Percentiles rank a stretch among this genome's conserved stretches.
phyloP scores from a whole-genome alignment of 2,113 vertebrate genomes.

The Fulica atra region DNA sequence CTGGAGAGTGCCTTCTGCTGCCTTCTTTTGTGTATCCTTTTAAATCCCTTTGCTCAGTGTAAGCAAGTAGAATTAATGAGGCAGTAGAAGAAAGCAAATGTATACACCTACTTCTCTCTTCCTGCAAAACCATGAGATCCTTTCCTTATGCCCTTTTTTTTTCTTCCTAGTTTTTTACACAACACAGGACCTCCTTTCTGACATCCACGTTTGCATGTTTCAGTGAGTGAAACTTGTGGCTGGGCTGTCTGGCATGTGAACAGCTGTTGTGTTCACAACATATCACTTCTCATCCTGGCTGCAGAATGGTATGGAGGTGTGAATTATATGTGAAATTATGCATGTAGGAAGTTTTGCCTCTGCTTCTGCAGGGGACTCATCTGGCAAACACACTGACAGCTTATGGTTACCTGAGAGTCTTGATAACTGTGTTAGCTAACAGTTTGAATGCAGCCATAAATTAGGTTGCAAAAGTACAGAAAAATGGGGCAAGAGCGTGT shows the following conservation, averaged over 20 bases:
- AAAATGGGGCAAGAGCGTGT: background rate
- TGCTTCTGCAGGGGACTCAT: background rate
- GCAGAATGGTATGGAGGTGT: accelerated
- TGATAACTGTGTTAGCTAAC: background rate
- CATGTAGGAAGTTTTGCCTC: background rate
- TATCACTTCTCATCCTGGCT: background rate
- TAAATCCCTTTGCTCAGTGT: background rate
- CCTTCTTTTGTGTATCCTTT: background rate
- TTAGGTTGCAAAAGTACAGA: accelerated
- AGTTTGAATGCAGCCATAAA: background rate
- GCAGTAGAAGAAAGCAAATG: background rate
- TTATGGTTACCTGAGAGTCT: background rate
- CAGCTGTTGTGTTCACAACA: background rate
- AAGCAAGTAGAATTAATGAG: background rate
- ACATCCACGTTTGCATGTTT: background rate
- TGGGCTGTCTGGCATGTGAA: background rate
- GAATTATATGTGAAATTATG: background rate
- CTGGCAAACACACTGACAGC: background rate
- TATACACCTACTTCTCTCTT: background rate
- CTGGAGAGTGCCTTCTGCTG: background rate
- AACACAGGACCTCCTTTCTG: background rate
- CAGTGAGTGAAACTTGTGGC: background rate
- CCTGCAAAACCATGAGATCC: background rate
- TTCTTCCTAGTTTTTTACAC: background rate
- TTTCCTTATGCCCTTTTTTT: background rate